phyloP scores from a whole-genome alignment of 2,797 vertebrate genomes.

The Chromobotia macracanthus region DNA sequence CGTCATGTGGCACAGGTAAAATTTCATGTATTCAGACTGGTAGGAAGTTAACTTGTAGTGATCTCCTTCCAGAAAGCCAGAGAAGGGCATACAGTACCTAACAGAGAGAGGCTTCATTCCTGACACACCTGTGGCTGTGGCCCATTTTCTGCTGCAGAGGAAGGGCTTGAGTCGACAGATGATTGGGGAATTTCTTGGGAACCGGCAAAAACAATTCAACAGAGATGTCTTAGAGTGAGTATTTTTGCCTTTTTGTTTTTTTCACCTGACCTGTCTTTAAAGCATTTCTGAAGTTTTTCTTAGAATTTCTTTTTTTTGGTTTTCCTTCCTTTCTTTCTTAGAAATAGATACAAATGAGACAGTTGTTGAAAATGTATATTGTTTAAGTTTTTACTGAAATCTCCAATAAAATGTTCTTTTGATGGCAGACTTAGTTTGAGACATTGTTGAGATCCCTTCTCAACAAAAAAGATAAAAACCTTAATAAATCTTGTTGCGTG shows the following conservation, averaged over 20 bases:
- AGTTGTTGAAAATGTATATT: too few species aligned
- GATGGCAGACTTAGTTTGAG: too few species aligned
- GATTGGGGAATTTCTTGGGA: constrained; percentile 97
- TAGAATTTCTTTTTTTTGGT: too few species aligned
- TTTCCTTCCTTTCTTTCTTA: background rate
- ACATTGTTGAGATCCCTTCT: too few species aligned
- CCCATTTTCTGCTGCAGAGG: constrained; percentile 95
- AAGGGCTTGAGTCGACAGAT: constrained; percentile 97
- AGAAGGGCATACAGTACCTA: constrained; percentile 95
- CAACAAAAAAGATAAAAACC: too few species aligned
- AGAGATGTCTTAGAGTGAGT: constrained; percentile 96
- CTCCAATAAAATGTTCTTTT: too few species aligned
- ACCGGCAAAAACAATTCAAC: constrained; percentile 98
- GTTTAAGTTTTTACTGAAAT: too few species aligned
- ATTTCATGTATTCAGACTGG: background rate
- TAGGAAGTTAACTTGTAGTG: background rate
- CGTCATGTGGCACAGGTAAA: too few species aligned
- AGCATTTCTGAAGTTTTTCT: too few species aligned
- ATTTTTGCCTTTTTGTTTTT: constrained; percentile 13
- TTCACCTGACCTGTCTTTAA: too few species aligned
- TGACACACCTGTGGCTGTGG: constrained; percentile 93
- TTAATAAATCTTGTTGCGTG: too few species aligned
- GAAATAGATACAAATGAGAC: too few species aligned
- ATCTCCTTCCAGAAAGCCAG: constrained; percentile 84
- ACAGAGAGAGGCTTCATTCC: constrained; percentile 94